phyloP scores from a whole-genome alignment of 2,113 vertebrate species.

The Otis tarda region DNA sequence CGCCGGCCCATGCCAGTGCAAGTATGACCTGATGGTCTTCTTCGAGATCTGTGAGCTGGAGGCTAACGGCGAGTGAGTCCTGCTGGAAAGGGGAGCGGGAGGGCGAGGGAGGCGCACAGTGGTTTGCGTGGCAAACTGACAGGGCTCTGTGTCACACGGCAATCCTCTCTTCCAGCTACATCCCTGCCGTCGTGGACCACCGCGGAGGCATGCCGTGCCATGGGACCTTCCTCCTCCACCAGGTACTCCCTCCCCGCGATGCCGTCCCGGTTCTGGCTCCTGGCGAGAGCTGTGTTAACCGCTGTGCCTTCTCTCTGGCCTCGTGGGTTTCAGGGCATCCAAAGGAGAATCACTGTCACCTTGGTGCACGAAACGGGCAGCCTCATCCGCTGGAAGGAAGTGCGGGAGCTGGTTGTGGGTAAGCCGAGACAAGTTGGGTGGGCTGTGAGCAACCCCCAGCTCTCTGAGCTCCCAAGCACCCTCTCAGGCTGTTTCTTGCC shows the following conservation, averaged over 20 bases:
- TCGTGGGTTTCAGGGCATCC: slow-evolving; percentile 84
- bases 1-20: slow-evolving; percentile 90
- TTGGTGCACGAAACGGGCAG: slow-evolving; percentile 92
- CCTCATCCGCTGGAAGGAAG: slow-evolving; percentile 92
- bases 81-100: neutral
- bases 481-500: neutral
- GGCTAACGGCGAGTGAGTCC: slow-evolving; percentile 94
- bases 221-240: slow-evolving; percentile 95
- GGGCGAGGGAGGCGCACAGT: rapidly evolving
- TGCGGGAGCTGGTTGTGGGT: slow-evolving; percentile 97
- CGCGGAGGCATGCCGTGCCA: slow-evolving; percentile 94
- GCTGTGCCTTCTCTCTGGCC: neutral
- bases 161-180: slow-evolving; percentile 82
- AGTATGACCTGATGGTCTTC: slow-evolving; percentile 95
- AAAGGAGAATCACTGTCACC: slow-evolving; percentile 92
- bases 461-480: neutral
- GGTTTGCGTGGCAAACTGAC: neutral
- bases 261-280: neutral
- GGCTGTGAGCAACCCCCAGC: neutral
- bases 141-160: neutral
- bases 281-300: neutral
- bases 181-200: slow-evolving; percentile 95
- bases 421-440: slow-evolving; percentile 34
- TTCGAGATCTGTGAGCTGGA: slow-evolving; percentile 99
- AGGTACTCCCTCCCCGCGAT: slow-evolving; percentile 73